These are phyloP conservation scores for Lepidurus packardi DNA, from an alignment of 1,140 invertebrate species.

Conservation along the genomic window DNA sequence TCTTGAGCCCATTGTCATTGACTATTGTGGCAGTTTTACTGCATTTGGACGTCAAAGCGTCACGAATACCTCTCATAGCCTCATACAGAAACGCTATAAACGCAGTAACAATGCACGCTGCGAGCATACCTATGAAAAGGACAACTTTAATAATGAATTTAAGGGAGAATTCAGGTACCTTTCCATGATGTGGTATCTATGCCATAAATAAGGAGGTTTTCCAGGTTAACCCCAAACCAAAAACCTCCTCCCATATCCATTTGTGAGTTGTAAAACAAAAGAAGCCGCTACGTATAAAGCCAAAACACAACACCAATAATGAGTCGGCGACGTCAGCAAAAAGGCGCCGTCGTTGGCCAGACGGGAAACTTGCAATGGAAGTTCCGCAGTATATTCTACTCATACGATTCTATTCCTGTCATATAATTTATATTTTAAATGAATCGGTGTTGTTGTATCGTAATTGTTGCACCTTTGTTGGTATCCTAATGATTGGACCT, in stretches of 20 bases:
- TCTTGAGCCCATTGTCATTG: not conserved
- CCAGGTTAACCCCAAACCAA: constrained; percentile 24
- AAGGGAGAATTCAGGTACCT: not conserved
- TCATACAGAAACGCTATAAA: constrained; percentile 24
- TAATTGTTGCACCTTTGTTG: too few relatives aligned
- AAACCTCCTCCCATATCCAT: constrained; percentile 26
- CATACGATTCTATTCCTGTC: too few relatives aligned
- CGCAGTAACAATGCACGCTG: not conserved
- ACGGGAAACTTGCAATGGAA: too few relatives aligned
- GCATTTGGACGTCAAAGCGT: not conserved
- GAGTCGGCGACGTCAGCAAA: too few relatives aligned
- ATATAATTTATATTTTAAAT: too few relatives aligned
- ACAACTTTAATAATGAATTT: not conserved
- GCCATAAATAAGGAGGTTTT: constrained; percentile 12
- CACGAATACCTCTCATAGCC: constrained; percentile 20
- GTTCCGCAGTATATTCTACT: too few relatives aligned
- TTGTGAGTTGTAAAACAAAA: not conserved
- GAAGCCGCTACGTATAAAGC: not conserved
- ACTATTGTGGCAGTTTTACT: not conserved
- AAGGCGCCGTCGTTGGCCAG: too few relatives aligned
- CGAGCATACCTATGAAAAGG: not conserved
- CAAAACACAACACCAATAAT: too few relatives aligned
- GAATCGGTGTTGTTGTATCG: too few relatives aligned
- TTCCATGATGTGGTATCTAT: constrained; percentile 21
- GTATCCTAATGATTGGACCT: too few relatives aligned